A percentile compares a stretch with the other conserved stretches of the same genome.
Evolutionary conservation across 2,797 vertebrate species (phyloP).

Genomic region (Remorina albescens): DNA sequence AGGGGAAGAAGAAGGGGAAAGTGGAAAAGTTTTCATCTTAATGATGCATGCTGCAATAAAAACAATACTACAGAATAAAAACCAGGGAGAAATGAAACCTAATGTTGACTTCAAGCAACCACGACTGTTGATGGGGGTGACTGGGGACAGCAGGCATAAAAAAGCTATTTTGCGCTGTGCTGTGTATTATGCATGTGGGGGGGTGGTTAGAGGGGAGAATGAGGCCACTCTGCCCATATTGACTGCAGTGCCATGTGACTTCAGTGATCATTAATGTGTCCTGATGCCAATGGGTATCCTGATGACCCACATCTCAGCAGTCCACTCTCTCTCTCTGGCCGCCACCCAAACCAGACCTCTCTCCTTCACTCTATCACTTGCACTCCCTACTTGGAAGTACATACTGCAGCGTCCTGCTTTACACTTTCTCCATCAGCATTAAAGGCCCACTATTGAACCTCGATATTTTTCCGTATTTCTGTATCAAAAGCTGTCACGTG

Average conservation of each 20-base stretch:
- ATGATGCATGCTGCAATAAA: slow-evolving; percentile 2
- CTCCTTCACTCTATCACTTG: slow-evolving; percentile 11
- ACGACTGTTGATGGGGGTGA: slow-evolving; percentile 48
- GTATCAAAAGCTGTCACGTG: background rate
- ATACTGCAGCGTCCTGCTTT: slow-evolving; percentile 26
- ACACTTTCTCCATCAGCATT: slow-evolving; percentile 37
- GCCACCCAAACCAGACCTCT: slow-evolving; percentile 65
- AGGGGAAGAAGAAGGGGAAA: background rate
- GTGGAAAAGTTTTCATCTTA: slow-evolving; percentile 21
- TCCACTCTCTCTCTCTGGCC: slow-evolving; percentile 72
- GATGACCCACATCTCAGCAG: slow-evolving; percentile 84
- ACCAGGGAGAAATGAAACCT: background rate
- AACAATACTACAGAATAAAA: background rate
- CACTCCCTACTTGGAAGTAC: slow-evolving; percentile 32
- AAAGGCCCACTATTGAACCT: slow-evolving; percentile 1
- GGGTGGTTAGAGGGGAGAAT: slow-evolving; percentile 62
- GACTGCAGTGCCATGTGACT: slow-evolving; percentile 81
- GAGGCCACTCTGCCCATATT: slow-evolving; percentile 80
- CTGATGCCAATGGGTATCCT: slow-evolving; percentile 84
- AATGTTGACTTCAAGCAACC: slow-evolving; percentile 17
- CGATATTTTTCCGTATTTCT: background rate
- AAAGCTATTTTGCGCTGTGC: slow-evolving; percentile 15
- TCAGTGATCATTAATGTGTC: slow-evolving; percentile 81
- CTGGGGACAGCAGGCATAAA: slow-evolving; percentile 31
- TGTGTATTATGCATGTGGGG: slow-evolving; percentile 28